Evolutionary conservation across 2,797 vertebrate genomes (phyloP), one percentile per base, ranked within the genome.

Genomic region (Margarornis squamiger): DNA sequence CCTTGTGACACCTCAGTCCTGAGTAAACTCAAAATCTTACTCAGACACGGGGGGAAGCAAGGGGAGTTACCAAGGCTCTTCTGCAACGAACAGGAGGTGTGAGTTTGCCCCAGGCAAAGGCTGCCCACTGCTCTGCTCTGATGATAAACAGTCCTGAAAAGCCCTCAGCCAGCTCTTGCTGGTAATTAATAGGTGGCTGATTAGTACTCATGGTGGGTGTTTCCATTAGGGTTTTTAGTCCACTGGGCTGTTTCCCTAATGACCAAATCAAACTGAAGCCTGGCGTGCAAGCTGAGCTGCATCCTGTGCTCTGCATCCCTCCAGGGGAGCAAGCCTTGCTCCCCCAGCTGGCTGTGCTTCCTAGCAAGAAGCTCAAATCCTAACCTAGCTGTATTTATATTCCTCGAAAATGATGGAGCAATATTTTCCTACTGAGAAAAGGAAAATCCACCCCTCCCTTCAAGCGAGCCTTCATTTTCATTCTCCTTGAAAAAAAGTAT

Each of bases 341-440:
- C 59, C 12, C 20, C 6, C 1, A 1, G 45, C 70, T 65, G 1
- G 0, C 67, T 0, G 0, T 20, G 22, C 30, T 89, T 68, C 65
- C 79, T 43, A 72, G 38, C 10, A 66, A 74, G 55, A 62, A 18
- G 39, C 20, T 83, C 23, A 68, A 30, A 66, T 22, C 23, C 12
- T 49, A 76, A 41, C 58, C 59, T 48, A n/a, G 73, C 29, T 70
- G 23, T 52, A 22, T 49, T 36, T 57, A 39, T 39, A 70, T n/a
- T 63, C 70, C 38, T 75, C 48, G 86, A 49, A 78, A 71, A 41
- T 3, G 39, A 55, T 88, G 93, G 86, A 92, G 63, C 63, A 83
- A 45, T n/a, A 49, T 86, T 95, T 96, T 93, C 83, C 90, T 58
- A 38, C 59, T 32, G 52, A 73, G 84, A 82, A 34, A n/a, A n/a